Base-by-base conservation (phyloP, 2,797 vertebrate genomes). In the Hoplostethus atlanticus region DNA sequence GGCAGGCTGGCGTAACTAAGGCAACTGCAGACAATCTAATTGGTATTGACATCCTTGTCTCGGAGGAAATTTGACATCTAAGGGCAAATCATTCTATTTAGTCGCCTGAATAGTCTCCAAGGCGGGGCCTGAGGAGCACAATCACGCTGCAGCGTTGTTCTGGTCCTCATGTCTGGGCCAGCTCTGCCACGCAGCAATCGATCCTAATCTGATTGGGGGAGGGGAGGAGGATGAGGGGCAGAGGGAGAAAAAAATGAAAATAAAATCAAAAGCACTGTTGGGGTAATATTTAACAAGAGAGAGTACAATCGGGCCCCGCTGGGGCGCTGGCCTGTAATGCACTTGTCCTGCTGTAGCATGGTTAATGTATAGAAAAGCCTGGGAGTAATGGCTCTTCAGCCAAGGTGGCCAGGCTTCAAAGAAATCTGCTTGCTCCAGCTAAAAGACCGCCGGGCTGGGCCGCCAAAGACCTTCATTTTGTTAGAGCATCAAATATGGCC, bases 51-150 rank as follows among this genome's bases (percentile, higher is more conserved):
- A 94, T 95, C 90, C 91, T 92, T 93, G 94, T 95, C 95, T 95
- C 91, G 64, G 87, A 94, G 93, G 93, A 94, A 94, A 94, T 95
- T 95, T 95, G 95, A 95, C 94, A 95, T 95, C 93, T 95, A 95
- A 95, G 94, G 95, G 95, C 94, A 95, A 95, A 95, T 94, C 93
- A 94, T 95, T 95, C 94, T 94, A 94, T 94, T 95, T 95, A 95
- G 94, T 94, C 87, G 93, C 93, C 93, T 93, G 94, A 94, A 95
- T 94, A 90, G 93, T 92, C 91, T 92, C 91, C 89, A 88, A 95
- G 92, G 92, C 89, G 88, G 90, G 85, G 89, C 83, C 83, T 83
- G 81, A 84, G 84, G 88, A 89, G 90, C 79, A 90, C 93, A 88
- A 91, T 90, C 86, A 71, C 86, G 86, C 89, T 65, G 90, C 66